Base-by-base conservation (phyloP, 2,113 vertebrate genomes). In the Aix galericulata region DNA sequence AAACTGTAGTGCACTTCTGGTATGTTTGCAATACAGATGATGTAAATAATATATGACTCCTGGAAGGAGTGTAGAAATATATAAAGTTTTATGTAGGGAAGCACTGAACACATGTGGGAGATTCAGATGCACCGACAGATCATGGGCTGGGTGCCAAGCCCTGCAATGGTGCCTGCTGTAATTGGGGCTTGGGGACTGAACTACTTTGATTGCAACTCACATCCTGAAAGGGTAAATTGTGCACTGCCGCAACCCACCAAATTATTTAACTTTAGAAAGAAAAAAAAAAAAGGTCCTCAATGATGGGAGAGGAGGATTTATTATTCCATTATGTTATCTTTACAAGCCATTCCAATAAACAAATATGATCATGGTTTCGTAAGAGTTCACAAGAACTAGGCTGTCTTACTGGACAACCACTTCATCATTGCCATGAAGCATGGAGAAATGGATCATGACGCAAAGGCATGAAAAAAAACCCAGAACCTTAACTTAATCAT, bases 171-270 rank as follows among this genome's bases (percentile, higher is more conserved):
- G 72, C 74, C 69, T 73, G 50, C 53, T 46, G 71, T 82, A 95
- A 94, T 56, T 0, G 6, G 71, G 40, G 74, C 64, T 71, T 22
- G 36, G 88, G 86, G 92, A 94, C 83, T 63, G 71, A 80, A 89
- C 94, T 94, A 74, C 68, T 95, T 64, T 6, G 18, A 59, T 92
- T 93, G 85, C 76, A 74, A 87, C 62, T 93, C 66, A 93, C 66
- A 87, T 72, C 81, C 84, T 94, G 84, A 87, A 92, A 95, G 74
- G 44, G 69, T 96, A 91, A 94, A 93, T 66, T 82, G 71, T 86
- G 66, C 77, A 62, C 62, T 82, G 81, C 73, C 55, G 76, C 88
- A 93, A 82, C 84, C 58, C 83, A 85, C 67, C 31, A 52, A 66
- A 50, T 92, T 92, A 66, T 87, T 92, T 86, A 93, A 93, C 59